Conservation (phyloP, 2,888 invertebrate genomes). For the Muschampia plurimacula region DNA sequence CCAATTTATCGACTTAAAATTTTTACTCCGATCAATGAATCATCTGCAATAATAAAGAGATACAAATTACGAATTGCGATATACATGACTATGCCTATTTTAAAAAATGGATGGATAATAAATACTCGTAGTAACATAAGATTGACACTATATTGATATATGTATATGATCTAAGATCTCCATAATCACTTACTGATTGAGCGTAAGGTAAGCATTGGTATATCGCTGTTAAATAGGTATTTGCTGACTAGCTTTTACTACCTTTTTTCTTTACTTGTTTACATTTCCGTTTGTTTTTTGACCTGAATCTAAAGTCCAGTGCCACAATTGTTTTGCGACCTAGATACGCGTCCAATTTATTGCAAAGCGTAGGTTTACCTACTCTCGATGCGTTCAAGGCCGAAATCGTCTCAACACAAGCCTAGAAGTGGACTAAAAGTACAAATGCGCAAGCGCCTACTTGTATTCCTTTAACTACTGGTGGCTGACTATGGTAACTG, state of each 20-base stretch:
- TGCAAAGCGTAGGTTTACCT: conserved; percentile 32
- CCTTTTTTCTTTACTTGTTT: background rate
- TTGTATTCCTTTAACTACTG: background rate
- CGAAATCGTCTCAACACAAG: conserved; percentile 4
- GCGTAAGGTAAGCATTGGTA: too few relatives aligned
- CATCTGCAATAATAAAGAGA: background rate
- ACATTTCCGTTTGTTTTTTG: conserved; percentile 7
- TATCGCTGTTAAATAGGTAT: background rate
- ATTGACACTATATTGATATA: too few relatives aligned
- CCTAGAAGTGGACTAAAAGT: background rate
- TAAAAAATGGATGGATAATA: too few relatives aligned
- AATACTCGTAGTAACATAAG: too few relatives aligned
- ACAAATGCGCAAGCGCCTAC: background rate
- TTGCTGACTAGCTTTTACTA: background rate
- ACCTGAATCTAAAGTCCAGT: conserved; percentile 22
- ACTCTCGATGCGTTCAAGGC: conserved; percentile 29
- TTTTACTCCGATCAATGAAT: conserved; percentile 1
- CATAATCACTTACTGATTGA: too few relatives aligned
- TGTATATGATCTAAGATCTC: too few relatives aligned
- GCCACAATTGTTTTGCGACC: conserved; percentile 31
- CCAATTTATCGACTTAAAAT: conserved; percentile 1
- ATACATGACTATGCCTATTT: too few relatives aligned
- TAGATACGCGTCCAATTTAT: conserved; percentile 33
- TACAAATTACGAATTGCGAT: background rate
- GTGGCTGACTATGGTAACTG: background rate